Base-by-base conservation (phyloP, 2,113 vertebrate genomes). In the Puma concolor region DNA sequence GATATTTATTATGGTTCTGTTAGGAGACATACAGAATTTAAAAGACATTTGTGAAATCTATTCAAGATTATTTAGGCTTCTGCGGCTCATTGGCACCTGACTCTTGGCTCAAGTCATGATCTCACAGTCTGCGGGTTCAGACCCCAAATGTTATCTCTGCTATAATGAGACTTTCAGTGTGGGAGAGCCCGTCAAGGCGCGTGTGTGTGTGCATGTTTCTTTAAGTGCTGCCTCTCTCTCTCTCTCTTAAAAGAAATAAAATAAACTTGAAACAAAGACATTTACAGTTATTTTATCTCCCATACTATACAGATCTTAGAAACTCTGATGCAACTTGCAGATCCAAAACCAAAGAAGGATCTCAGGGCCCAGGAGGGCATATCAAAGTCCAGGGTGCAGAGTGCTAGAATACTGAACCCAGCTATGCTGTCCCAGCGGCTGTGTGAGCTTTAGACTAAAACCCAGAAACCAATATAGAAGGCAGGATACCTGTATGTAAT, bases 361-460 rank as follows among this genome's bases (percentile, higher is more conserved):
- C 36, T 57, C 57, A 52, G n/a, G 25, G 4, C 25, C 27, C 15
- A 83, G 3, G 21, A 89, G 9, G 5, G 16, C 82, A 52, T 83
- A 94, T 74, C 63, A 84, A 54, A 84, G 8, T 87, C 41, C 60
- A 89, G 2, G 11, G 0, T 88, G 0, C 14, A 79, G 13, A 83
- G 17, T 82, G 41, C 64, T 72, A 5, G 27, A 87, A 4, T 95
- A 79, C 27, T 48, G 54, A 94, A 0, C 16, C 9, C 44, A 81
- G 15, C 23, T n/a, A n/a, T n/a, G n/a, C n/a, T n/a, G n/a, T n/a
- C n/a, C n/a, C n/a, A n/a, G n/a, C n/a, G n/a, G n/a, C n/a, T n/a
- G n/a, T n/a, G n/a, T n/a, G n/a, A n/a, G n/a, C n/a, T n/a, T 91
- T 50, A 83, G 33, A 66, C 27, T 83, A 72, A 96, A 96, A 84